Conservation (phyloP, 2,888 invertebrate genomes). For the Hyppa rectilinea region DNA sequence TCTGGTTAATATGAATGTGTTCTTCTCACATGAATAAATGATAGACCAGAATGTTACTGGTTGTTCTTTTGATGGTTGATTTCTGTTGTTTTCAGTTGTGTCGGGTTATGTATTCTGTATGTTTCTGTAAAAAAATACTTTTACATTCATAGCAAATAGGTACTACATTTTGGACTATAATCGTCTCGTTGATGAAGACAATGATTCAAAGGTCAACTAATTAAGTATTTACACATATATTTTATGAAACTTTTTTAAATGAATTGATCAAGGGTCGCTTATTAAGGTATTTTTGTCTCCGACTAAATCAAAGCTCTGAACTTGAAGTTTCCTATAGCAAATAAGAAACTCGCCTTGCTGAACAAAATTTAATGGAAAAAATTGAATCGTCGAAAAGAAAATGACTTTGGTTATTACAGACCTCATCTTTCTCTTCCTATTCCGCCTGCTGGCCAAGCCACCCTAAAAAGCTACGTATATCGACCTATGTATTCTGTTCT, state of each 20-base stretch:
- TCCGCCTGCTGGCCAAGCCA: background rate
- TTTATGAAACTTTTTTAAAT: background rate
- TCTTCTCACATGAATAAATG: no score
- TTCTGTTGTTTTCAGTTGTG: no score
- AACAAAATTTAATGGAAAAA: background rate
- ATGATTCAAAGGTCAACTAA: background rate
- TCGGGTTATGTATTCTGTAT: no score
- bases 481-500: background rate
- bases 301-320: background rate
- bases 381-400: background rate
- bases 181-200: background rate
- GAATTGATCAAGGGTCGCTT: constrained; percentile 5
- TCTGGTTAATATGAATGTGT: no score
- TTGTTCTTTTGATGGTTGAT: no score
- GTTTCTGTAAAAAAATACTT: no score
- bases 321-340: background rate
- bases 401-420: background rate
- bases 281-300: constrained; percentile 30
- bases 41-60: no score
- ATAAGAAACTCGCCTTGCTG: no score
- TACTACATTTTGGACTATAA: background rate
- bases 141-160: background rate
- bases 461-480: constrained; percentile 6
- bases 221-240: background rate
- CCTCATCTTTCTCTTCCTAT: background rate